Percentiles rank a stretch among this genome's conserved stretches.
Conservation (phyloP, 2,797 vertebrate genomes). For the Amblyopsis hoosieri region DNA sequence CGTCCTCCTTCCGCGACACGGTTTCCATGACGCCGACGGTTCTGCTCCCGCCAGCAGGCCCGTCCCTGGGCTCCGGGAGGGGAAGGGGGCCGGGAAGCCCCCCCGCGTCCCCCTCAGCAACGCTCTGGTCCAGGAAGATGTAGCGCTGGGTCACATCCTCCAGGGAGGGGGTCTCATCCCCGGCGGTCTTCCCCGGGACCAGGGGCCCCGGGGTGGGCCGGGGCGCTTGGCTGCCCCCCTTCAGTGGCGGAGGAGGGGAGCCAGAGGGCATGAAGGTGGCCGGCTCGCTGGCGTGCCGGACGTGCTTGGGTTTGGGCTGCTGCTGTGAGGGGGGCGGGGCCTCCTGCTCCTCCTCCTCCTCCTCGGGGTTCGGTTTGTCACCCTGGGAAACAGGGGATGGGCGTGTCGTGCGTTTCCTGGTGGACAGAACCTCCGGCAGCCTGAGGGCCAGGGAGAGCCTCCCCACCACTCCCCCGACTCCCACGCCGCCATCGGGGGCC, state of each 20-base stretch:
- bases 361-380: conserved; percentile 59
- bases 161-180: conserved; percentile 79
- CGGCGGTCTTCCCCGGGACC: conserved; percentile 57
- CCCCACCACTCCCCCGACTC: conserved; percentile 37
- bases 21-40: conserved; percentile 70
- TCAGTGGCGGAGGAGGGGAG: conserved; percentile 70
- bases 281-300: conserved; percentile 90
- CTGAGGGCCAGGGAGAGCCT: conserved; percentile 85
- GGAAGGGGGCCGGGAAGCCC: conserved; percentile 63
- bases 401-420: conserved; percentile 87
- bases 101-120: conserved; percentile 68
- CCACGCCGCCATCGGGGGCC: conserved; percentile 39
- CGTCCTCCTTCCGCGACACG: conserved; percentile 69
- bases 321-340: conserved; percentile 41
- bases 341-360: conserved; percentile 36
- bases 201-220: conserved; percentile 48
- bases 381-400: conserved; percentile 75
- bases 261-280: conserved; percentile 84
- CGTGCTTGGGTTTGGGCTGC: conserved; percentile 75
- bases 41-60: conserved; percentile 66
- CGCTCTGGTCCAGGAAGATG: conserved; percentile 77
- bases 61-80: conserved; percentile 39
- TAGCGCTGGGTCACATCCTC: conserved; percentile 90
- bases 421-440: conserved; percentile 82
- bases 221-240: conserved; percentile 35